phyloP scores from a whole-genome alignment of 2,797 vertebrate species.

The Muscicapa striata region DNA sequence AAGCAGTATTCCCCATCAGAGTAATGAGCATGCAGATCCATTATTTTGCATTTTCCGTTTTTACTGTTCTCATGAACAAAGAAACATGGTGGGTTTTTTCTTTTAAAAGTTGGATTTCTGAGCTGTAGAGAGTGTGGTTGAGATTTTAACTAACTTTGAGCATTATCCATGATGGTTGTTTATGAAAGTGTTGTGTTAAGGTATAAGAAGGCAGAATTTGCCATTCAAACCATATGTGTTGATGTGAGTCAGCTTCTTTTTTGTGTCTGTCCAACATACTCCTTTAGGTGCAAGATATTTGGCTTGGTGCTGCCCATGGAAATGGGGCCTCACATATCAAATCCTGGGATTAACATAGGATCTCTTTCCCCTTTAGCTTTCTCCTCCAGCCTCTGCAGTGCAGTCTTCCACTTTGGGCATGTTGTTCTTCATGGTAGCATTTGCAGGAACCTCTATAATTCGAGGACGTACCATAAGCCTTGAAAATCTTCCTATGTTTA shows the following conservation, averaged over 20 bases:
- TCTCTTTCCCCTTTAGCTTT: neutral
- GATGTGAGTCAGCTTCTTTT: neutral
- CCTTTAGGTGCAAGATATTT: neutral
- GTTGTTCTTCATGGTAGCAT: neutral
- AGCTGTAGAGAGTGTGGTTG: neutral
- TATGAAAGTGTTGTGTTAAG: neutral
- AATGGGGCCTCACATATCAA: neutral
- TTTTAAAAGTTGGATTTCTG: neutral
- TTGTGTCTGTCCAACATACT: neutral
- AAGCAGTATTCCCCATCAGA: neutral
- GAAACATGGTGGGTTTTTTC: neutral
- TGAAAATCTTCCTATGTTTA: neutral
- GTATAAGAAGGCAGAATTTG: neutral
- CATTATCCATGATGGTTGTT: neutral
- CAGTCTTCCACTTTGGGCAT: neutral
- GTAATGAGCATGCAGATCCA: neutral
- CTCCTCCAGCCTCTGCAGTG: neutral
- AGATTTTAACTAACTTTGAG: neutral
- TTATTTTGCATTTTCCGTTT: neutral
- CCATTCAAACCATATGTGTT: neutral
- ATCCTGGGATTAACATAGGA: neutral
- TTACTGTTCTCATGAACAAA: neutral
- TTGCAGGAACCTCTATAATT: neutral
- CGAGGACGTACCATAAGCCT: neutral
- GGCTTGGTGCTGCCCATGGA: neutral